phyloP scores from a whole-genome alignment of 2,797 vertebrate genomes.

The Ispidina lecontei region DNA sequence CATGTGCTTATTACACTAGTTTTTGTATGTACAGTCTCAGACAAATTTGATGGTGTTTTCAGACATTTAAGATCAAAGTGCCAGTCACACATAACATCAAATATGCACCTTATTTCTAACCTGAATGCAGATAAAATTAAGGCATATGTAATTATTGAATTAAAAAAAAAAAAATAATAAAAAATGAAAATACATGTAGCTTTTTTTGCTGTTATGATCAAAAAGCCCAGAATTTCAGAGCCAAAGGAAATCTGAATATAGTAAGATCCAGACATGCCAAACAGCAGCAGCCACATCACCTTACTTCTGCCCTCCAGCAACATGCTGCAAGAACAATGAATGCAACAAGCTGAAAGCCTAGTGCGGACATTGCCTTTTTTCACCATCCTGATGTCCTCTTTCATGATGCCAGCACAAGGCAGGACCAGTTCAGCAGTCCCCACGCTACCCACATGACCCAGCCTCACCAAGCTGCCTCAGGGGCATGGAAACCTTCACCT shows the following conservation, averaged over 20 bases:
- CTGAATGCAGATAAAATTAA: background rate
- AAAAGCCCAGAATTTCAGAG: background rate
- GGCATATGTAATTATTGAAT: background rate
- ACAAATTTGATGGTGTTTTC: background rate
- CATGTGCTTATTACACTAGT: background rate
- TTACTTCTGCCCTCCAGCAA: background rate
- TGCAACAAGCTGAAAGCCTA: background rate
- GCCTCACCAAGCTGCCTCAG: background rate
- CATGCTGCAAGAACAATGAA: background rate
- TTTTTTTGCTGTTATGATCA: background rate
- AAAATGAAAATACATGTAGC: background rate
- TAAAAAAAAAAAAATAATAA: background rate
- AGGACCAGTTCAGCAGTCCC: background rate
- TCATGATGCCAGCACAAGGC: background rate
- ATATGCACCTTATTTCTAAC: background rate
- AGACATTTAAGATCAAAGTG: background rate
- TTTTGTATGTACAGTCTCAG: background rate
- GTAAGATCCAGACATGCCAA: background rate
- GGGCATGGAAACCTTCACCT: background rate
- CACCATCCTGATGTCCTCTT: background rate
- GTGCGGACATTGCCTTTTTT: background rate
- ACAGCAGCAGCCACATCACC: background rate
- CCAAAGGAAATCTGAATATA: background rate
- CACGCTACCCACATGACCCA: rapidly evolving
- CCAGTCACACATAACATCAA: background rate